Evolutionary conservation across 2,113 vertebrate species (phyloP).

Genomic region (Brevimyrus niger): DNA sequence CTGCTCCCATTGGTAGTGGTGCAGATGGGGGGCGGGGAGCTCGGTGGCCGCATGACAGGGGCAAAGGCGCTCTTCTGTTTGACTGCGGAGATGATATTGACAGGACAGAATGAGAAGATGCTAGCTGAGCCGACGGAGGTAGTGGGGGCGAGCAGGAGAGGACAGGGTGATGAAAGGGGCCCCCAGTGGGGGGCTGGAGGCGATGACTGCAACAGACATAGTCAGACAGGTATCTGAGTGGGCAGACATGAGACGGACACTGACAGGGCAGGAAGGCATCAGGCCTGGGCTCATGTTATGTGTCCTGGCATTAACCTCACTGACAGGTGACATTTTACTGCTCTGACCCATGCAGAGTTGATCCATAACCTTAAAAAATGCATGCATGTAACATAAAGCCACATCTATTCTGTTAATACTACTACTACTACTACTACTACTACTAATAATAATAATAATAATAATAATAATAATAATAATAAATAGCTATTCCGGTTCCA

Average conservation of each 20-base stretch:
- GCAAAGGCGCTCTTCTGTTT: conserved; percentile 99
- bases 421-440: not conserved
- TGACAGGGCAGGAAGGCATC: conserved; percentile 18
- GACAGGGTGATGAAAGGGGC: conserved; percentile 28
- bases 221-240: not conserved
- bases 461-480: not conserved
- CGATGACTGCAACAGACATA: conserved; percentile 53
- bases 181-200: conserved; percentile 64
- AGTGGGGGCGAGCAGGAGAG: not conserved
- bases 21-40: conserved; percentile 83
- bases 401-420: not conserved
- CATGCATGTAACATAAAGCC: not conserved
- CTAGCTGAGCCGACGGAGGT: conserved; percentile 31
- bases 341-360: conserved; percentile 53
- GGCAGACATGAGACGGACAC: not conserved
- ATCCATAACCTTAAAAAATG: conserved; percentile 58
- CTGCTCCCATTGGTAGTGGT: conserved; percentile 77
- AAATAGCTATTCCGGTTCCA: not conserved
- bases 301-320: not conserved
- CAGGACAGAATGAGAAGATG: conserved; percentile 87
- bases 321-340: not conserved
- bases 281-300: not conserved
- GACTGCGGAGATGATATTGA: conserved; percentile 92
- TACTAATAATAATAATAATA: not conserved
- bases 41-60: conserved; percentile 84